Conservation (phyloP, 2,797 vertebrate genomes). For the Rhabdomys pumilio region DNA sequence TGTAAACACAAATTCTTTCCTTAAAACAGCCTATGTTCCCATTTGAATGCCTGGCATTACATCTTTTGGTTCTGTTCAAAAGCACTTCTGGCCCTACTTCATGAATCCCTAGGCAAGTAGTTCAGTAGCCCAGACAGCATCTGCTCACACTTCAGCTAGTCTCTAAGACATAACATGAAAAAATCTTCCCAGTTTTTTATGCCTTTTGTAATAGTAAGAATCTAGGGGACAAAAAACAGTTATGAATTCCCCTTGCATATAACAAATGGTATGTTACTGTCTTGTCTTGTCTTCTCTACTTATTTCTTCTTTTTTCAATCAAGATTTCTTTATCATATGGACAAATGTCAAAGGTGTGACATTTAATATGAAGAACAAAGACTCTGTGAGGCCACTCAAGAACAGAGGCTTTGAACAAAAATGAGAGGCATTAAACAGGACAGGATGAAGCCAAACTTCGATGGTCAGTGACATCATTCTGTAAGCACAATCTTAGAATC, state of each 20-base stretch:
- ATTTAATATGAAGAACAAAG: conserved; percentile 33
- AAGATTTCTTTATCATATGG: not conserved
- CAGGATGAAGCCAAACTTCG: conserved; percentile 11
- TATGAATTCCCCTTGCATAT: not conserved
- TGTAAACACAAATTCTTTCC: conserved; percentile 5
- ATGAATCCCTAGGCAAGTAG: conserved; percentile 1
- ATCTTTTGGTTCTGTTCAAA: not conserved
- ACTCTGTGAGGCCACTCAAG: not conserved
- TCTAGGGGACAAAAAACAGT: not conserved
- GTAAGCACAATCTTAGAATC: not conserved
- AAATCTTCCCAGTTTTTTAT: not conserved
- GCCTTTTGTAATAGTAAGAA: conserved; percentile 29
- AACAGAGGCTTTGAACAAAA: not conserved
- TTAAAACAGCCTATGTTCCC: not conserved
- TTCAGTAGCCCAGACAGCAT: conserved; percentile 12
- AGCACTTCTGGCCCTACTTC: conserved; percentile 2
- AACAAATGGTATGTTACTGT: not conserved
- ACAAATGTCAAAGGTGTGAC: not conserved
- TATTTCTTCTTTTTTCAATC: too few species aligned
- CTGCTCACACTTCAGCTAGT: conserved; percentile 38
- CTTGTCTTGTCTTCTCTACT: not conserved
- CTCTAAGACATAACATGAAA: conserved; percentile 18
- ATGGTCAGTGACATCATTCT: not conserved
- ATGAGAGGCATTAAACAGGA: conserved; percentile 23
- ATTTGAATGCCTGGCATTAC: not conserved